Percentiles rank a stretch among this genome's conserved stretches.
These are phyloP conservation scores for Dendronephthya gigantea DNA, from an alignment of 64 coral and sea anemone genomes.

Conservation along the genomic window DNA sequence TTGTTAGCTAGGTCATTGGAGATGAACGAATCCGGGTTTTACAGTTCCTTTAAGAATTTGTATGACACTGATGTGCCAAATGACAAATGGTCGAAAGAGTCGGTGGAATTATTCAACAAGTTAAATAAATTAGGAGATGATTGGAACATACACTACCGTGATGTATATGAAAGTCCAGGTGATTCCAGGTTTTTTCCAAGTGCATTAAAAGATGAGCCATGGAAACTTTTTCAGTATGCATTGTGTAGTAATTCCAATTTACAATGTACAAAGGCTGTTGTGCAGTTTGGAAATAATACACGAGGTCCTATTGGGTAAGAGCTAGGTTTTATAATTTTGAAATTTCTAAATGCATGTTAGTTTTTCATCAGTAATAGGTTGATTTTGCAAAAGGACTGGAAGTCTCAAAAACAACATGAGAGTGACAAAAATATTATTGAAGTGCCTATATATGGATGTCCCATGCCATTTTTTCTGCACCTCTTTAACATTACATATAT, in stretches of 20 bases:
- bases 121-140: slow-evolving; percentile 35
- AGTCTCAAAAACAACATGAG: too few species aligned
- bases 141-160: slow-evolving; percentile 33
- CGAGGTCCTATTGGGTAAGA: slow-evolving; percentile 60
- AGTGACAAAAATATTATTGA: too few species aligned
- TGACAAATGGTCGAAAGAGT: slow-evolving; percentile 13
- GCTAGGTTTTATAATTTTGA: background rate
- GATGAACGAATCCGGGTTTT: too few species aligned
- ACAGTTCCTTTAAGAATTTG: too few species aligned
- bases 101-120: slow-evolving; percentile 44
- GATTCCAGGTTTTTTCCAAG: slow-evolving; percentile 48
- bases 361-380: too few species aligned
- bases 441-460: too few species aligned
- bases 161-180: slow-evolving; percentile 14
- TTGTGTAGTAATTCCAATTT: slow-evolving; percentile 49
- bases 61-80: background rate
- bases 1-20: too few species aligned
- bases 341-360: too few species aligned
- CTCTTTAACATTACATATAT: too few species aligned
- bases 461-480: too few species aligned
- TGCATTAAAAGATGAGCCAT: slow-evolving; percentile 35
- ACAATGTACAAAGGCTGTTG: slow-evolving; percentile 47
- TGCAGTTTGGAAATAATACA: slow-evolving; percentile 77
- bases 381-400: too few species aligned
- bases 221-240: slow-evolving; percentile 78